Conservation (phyloP, 2,113 vertebrate species). For the Cyrtonyx montezumae region DNA sequence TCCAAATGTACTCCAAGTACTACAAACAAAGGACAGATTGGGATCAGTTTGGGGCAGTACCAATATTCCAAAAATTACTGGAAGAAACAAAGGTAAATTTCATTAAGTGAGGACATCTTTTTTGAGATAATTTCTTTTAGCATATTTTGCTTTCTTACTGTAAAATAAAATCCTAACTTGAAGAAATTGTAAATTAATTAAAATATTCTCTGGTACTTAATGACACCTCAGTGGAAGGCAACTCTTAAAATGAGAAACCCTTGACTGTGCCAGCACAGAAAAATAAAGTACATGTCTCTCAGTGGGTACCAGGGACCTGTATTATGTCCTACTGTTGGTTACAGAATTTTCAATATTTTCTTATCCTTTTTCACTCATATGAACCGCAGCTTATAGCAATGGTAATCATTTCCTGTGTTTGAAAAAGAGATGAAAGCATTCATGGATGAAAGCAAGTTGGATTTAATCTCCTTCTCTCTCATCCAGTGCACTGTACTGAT, state of each 20-base stretch:
- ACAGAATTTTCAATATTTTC: slow-evolving; percentile 88
- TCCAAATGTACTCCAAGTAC: background rate
- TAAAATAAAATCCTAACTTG: slow-evolving; percentile 45
- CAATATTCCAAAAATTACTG: background rate
- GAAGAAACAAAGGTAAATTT: background rate
- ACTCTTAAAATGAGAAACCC: slow-evolving; percentile 75
- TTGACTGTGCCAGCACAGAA: slow-evolving; percentile 73
- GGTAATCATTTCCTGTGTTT: slow-evolving; percentile 91
- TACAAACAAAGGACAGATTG: background rate
- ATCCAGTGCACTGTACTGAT: slow-evolving; percentile 87
- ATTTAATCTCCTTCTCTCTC: slow-evolving; percentile 94
- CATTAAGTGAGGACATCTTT: background rate
- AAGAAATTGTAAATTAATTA: slow-evolving; percentile 63
- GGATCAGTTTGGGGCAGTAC: background rate
- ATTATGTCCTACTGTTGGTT: slow-evolving; percentile 82
- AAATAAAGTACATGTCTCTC: slow-evolving; percentile 78
- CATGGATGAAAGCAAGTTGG: slow-evolving; percentile 96
- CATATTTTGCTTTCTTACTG: slow-evolving; percentile 18
- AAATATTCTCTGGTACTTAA: slow-evolving; percentile 53
- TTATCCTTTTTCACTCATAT: slow-evolving; percentile 86
- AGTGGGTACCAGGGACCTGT: slow-evolving; percentile 78
- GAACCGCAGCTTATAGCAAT: slow-evolving; percentile 86
- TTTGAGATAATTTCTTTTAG: background rate
- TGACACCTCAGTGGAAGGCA: slow-evolving; percentile 59
- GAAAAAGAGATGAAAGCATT: slow-evolving; percentile 95